A percentile compares a stretch with the other conserved stretches of the same genome.
These are phyloP conservation scores for Heliconius cydno DNA, from an alignment of 2,888 invertebrate genomes.

Conservation along the genomic window DNA sequence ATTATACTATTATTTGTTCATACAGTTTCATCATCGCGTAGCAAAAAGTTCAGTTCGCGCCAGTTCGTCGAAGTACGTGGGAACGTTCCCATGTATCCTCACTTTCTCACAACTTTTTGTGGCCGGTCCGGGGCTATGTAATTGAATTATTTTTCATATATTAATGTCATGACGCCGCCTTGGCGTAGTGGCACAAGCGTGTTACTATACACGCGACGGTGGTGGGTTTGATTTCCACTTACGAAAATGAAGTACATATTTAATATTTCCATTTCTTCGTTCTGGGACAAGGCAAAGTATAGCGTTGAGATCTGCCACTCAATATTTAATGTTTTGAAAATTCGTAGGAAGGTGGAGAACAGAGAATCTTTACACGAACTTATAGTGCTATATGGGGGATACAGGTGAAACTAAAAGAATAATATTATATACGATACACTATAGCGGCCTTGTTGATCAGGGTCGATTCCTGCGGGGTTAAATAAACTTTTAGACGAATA, in stretches of 20 bases:
- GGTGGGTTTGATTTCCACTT: too few species aligned
- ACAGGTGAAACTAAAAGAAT: too few species aligned
- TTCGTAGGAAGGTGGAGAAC: too few species aligned
- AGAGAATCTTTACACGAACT: too few species aligned
- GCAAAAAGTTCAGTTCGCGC: slow-evolving; percentile 46
- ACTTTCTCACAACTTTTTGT: slow-evolving; percentile 61
- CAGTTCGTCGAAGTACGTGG: slow-evolving; percentile 56
- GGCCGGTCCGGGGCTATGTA: slow-evolving; percentile 52
- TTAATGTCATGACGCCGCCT: slow-evolving; percentile 28
- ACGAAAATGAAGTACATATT: too few species aligned
- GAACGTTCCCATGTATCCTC: slow-evolving; percentile 69
- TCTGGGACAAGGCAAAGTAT: too few species aligned
- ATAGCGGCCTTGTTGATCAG: too few species aligned
- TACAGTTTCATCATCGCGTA: slow-evolving; percentile 45
- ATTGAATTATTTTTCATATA: slow-evolving; percentile 48
- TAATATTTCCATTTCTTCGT: too few species aligned
- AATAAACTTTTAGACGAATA: neutral
- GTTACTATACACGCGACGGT: neutral
- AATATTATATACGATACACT: too few species aligned
- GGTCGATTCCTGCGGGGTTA: neutral
- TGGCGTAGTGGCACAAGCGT: neutral
- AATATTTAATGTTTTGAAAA: too few species aligned
- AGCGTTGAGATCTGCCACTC: too few species aligned
- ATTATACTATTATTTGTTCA: slow-evolving; percentile 39
- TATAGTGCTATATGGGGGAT: too few species aligned